Evolutionary conservation across 92 coral and sea anemone species (phyloP), one percentile per base, ranked within the genome.

Genomic region (Palythoa grandis): DNA sequence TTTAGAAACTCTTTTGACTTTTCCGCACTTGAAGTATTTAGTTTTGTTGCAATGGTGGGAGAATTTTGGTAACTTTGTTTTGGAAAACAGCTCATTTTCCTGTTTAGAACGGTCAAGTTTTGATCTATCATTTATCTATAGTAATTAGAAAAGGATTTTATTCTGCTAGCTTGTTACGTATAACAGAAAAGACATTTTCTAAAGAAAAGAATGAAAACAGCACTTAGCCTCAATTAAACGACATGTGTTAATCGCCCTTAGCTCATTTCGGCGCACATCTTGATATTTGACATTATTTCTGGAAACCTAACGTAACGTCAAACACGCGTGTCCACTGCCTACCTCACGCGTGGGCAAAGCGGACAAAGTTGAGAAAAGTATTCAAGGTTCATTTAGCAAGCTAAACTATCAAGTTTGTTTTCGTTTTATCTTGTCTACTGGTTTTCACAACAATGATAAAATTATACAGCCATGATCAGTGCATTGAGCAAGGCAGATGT

Each of bases 181-280:
- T 66, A 79, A 63, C 77, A 78, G 89, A 74, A 69, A 56, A 43
- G 37, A 70, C 79, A 68, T 53, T 84, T 86, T 72, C 16, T 39
- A 86, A 70, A 78, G 65, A 77, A 70, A 66, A 25, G 65, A 80
- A 52, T 61, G 79, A 87, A 88, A 92, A 89, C 84, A 66, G 83
- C 94, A 92, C 95, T 94, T 94, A 92, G 95, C 87, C 82, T 85
- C 95, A 94, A 94, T 94, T 94, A 92, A 90, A 90, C 88, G 68
- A 87, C 98, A 92, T 92, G 98, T 94, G 93, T 85, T 92, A 92
- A 94, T 94, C 91, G 91, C 82, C 90, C 78, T 83, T 22, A 19
- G 83, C 58, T 38, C 83, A 78, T 58, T 78, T 78, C 52, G 35
- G 72, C 19, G 58, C 74, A 65, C 85, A 80, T 80, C 85, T 80